A percentile compares a stretch with the other conserved stretches of the same genome.
Evolutionary conservation across 2,113 vertebrate genomes (phyloP).

Genomic region (Tricholaema leucomelas): DNA sequence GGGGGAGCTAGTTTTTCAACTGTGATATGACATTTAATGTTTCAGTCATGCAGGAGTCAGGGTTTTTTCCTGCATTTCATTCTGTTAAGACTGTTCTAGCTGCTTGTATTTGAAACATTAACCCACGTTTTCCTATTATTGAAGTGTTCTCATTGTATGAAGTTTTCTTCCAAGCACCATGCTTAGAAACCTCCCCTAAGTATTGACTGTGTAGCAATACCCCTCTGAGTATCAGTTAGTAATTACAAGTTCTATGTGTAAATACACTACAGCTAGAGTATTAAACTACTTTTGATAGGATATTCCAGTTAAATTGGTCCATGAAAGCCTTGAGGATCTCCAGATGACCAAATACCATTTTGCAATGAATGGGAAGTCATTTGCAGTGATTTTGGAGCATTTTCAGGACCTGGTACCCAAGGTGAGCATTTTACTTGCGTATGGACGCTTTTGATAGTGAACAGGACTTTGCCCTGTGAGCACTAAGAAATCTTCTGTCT

Average conservation of each 20-base stretch:
- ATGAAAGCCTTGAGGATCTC: conserved; percentile 80
- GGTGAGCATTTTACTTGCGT: conserved; percentile 69
- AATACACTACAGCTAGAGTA: background rate
- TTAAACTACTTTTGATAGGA: conserved; percentile 73
- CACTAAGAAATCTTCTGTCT: conserved; percentile 18
- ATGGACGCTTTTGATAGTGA: background rate
- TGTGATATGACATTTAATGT: background rate
- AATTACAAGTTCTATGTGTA: background rate
- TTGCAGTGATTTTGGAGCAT: conserved; percentile 91
- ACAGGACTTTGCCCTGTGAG: background rate
- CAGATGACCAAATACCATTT: conserved; percentile 87
- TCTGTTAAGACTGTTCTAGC: background rate
- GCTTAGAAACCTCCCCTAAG: background rate
- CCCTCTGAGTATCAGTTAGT: background rate
- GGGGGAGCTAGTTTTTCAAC: background rate
- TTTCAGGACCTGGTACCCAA: conserved; percentile 95
- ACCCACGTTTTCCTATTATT: background rate
- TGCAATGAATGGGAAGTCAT: conserved; percentile 97
- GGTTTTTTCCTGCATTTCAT: background rate
- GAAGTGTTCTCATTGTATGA: background rate
- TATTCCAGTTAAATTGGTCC: conserved; percentile 85
- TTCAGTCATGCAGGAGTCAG: background rate
- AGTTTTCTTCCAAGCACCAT: background rate
- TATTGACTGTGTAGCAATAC: background rate
- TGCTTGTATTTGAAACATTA: background rate